Evolutionary conservation across 2,113 vertebrate species (phyloP), one percentile per base, ranked within the genome.

Genomic region (Mystacornis crossleyi): DNA sequence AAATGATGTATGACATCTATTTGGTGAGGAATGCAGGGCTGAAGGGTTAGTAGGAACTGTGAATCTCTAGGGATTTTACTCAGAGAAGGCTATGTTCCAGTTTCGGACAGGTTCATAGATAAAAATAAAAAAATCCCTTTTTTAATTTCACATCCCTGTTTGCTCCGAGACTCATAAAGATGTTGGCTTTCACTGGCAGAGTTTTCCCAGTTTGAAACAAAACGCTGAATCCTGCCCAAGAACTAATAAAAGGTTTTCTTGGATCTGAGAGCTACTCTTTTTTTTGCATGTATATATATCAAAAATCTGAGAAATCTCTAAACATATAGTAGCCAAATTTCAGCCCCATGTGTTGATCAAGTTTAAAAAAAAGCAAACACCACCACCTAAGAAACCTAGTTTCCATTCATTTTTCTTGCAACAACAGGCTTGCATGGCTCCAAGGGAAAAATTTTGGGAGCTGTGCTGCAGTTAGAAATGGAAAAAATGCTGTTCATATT

Each of bases 1-100:
- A 94, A 90, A 96, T 95, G 62, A 96, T 96, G 81, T 90, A 94
- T 90, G 90, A 72, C 81, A 69, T 89, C 91, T 89, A 64, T 95
- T 94, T 96, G 85, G 77, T 83, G 78, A 95, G 54, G 70, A 91
- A 73, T 57, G 36, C 33, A 38, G 34, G 84, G 71, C 79, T 94
- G 75, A 96, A 92, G 82, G 86, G 92, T 93, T 93, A 84, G 43
- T 24, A 71, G 89, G 31, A 29, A 82, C 81, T 85, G 24, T 87
- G 85, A 77, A 60, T 94, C 86, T 89, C 71, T 18, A 33, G 53
- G 64, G 89, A 81, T 55, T 92, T 28, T 55, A 7, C 67, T 85
- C 69, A 84, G 69, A 60, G 45, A n/a, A 74, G 50, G 18, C 47
- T 79, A 14, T 48, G 18, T 79, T 88, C 95, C 38, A 14, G 33